These are phyloP conservation scores for Hydractinia symbiolongicarpus DNA, from an alignment of 30 jellyfish, hydroid and myxozoan genomes.

Conservation along the genomic window DNA sequence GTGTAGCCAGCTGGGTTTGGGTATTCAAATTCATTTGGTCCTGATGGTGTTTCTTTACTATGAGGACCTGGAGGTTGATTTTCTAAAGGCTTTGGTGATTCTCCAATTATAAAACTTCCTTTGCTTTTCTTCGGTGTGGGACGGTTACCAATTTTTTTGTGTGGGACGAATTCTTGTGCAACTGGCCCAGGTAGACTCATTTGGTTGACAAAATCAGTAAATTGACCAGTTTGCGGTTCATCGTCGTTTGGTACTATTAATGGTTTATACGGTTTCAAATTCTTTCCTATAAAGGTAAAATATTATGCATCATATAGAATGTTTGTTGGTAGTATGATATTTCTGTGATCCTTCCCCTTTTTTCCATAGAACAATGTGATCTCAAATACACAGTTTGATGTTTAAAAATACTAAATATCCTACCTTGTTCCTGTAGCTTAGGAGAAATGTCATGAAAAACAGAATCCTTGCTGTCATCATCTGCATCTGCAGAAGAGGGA, in stretches of 20 bases:
- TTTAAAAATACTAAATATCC: no score
- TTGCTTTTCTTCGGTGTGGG: neutral
- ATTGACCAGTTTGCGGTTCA: neutral
- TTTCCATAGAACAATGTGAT: no score
- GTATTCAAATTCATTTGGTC: slow-evolving; percentile 1
- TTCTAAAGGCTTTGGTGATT: neutral
- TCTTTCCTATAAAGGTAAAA: neutral
- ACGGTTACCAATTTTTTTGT: neutral
- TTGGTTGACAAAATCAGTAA: neutral
- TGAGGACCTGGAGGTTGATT: neutral
- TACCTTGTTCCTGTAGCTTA: no score
- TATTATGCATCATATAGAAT: no score
- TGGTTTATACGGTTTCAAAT: neutral
- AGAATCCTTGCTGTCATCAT: no score
- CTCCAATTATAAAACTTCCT: slow-evolving; percentile 1
- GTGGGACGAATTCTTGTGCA: slow-evolving; percentile 15
- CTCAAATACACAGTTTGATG: no score
- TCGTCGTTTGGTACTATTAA: slow-evolving; percentile 8
- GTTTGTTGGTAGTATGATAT: no score
- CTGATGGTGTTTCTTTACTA: slow-evolving; percentile 7
- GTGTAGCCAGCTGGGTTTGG: slow-evolving; percentile 12
- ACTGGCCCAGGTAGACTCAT: neutral
- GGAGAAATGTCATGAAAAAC: no score
- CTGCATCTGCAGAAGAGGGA: no score
- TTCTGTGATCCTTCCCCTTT: no score